A percentile compares a stretch with the other conserved stretches of the same genome.
Evolutionary conservation across 2,797 vertebrate species (phyloP).

Genomic region (Pseudochaenichthys georgianus): DNA sequence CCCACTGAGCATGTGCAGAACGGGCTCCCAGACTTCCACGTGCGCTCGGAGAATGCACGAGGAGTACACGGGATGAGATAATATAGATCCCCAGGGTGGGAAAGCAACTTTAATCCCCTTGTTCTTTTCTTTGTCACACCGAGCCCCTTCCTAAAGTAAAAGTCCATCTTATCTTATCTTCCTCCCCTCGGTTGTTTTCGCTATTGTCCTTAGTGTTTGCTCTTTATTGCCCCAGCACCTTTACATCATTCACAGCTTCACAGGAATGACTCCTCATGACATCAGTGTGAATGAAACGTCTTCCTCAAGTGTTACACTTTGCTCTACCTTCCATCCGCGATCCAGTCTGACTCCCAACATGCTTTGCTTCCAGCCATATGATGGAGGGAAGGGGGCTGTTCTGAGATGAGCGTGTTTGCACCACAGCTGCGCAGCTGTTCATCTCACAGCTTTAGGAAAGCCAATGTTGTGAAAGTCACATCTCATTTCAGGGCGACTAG

Average conservation of each 20-base stretch:
- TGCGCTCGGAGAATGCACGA: slow-evolving; percentile 55
- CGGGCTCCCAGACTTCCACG: slow-evolving; percentile 63
- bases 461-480: slow-evolving; percentile 32
- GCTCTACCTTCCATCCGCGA: slow-evolving; percentile 3
- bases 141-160: background rate
- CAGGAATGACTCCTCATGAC: slow-evolving; percentile 11
- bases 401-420: slow-evolving; percentile 10
- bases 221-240: slow-evolving; percentile 14
- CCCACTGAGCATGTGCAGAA: slow-evolving; percentile 76
- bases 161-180: no score
- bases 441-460: slow-evolving; percentile 39
- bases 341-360: slow-evolving; percentile 29
- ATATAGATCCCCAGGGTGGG: slow-evolving; percentile 27
- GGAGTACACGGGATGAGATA: slow-evolving; percentile 47
- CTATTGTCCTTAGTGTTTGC: slow-evolving; percentile 30
- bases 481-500: slow-evolving; percentile 32
- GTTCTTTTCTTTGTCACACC: slow-evolving; percentile 8
- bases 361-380: slow-evolving; percentile 30
- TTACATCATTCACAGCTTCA: slow-evolving; percentile 14
- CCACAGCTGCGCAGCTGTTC: slow-evolving; percentile 28
- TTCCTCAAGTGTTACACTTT: background rate
- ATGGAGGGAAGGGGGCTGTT: slow-evolving; percentile 10
- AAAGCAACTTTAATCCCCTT: slow-evolving; percentile 67
- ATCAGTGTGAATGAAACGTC: background rate
- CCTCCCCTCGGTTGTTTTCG: slow-evolving; percentile 31